Evolutionary conservation across 2,797 vertebrate genomes (phyloP), one percentile per base, ranked within the genome.

Genomic region (Pogoniulus pusillus): DNA sequence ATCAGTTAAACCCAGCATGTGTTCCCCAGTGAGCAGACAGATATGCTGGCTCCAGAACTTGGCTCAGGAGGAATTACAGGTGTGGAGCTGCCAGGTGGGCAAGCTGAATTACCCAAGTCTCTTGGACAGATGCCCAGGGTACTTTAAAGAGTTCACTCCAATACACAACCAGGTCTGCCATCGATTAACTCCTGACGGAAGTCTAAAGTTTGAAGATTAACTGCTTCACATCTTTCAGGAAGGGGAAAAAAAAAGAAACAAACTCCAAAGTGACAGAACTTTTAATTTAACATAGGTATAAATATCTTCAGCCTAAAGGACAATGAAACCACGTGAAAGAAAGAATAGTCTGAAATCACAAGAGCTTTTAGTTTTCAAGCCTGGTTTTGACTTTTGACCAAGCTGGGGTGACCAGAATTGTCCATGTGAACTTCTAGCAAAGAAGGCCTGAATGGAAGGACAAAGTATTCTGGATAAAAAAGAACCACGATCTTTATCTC

Each of bases 1-100:
- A 30, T 3, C 70, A 57, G 3, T 41, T 47, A 45, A 37, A 35
- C 7, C 34, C n/a, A 18, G 58, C 9, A 2, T 1, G 5, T 9
- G 30, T 32, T 20, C 14, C n/a, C 4, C 63, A 35, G 29, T 3
- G 4, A 26, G 57, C 2, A 3, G 9, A 39, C 15, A 57, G 32
- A 26, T 1, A 3, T 4, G 3, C 5, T 9, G 37, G 29, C 34
- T 51, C 37, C 57, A 20, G 37, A 14, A 10, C 16, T 0, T 1
- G 3, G 37, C 72, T 30, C 5, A 4, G 1, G 41, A 69, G 34
- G 37, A 82, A 39, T 59, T 5, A 8, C 24, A 55, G 43, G 9
- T 57, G 59, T 2, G 1, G 65, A 55, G 73, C 54, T 75, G 76
- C 78, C 66, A 19, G 49, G 22, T 1, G 10, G 51, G 20, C 37